These are phyloP conservation scores for Sarotherodon lohbergeri DNA, from an alignment of 2,113 vertebrate genomes.

Conservation along the genomic window DNA sequence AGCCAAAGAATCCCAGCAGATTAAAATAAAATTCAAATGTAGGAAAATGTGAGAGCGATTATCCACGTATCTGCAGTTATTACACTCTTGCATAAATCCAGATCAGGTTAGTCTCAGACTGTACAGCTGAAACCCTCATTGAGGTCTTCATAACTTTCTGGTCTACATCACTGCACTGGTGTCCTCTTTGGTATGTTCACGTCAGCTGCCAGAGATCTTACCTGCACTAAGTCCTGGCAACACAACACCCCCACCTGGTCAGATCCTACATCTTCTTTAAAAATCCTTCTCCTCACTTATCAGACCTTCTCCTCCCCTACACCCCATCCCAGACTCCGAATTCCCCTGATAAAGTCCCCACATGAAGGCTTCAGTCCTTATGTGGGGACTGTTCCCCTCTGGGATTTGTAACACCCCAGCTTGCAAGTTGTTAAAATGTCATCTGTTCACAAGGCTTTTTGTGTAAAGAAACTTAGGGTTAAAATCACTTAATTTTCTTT, in stretches of 20 bases:
- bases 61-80: not conserved
- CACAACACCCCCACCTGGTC: not conserved
- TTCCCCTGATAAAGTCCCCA: not conserved
- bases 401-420: not conserved
- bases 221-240: not conserved
- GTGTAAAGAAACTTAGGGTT: not conserved
- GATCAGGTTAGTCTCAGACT: not conserved
- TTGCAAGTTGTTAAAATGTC: fast-evolving
- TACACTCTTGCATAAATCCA: not conserved
- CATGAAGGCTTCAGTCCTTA: not conserved
- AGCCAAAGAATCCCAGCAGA: not conserved
- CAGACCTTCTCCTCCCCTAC: not conserved
- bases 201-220: not conserved
- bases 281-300: not conserved
- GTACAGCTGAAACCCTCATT: not conserved
- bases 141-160: not conserved
- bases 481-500: not conserved
- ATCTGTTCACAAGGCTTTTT: fast-evolving
- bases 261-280: not conserved
- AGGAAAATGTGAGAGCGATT: not conserved
- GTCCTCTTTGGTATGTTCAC: not conserved
- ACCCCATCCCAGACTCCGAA: not conserved
- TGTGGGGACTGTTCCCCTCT: not conserved
- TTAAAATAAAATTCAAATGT: not conserved
- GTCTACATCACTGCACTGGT: not conserved